Conservation (phyloP, 2,113 vertebrate species). For the rabbit (Oryctolagus cuniculus) region DNA sequence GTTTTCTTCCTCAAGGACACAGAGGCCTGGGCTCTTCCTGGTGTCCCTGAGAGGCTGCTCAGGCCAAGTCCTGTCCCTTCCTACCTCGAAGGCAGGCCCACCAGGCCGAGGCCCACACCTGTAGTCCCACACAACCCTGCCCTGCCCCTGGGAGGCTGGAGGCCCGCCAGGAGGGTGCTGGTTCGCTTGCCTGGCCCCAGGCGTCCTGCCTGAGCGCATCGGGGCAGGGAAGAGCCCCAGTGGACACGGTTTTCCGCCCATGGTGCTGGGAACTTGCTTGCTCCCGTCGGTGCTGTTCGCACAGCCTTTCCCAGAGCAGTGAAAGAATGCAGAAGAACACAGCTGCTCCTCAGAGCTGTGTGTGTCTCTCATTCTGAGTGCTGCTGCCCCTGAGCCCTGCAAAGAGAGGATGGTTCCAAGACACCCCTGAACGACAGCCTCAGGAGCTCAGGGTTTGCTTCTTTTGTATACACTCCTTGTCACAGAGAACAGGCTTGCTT, state of each 20-base stretch:
- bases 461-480: background rate
- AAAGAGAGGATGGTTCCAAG: background rate
- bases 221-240: rapidly evolving
- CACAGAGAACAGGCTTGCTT: background rate
- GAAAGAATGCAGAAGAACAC: background rate
- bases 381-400: background rate
- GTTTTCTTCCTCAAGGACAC: background rate
- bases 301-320: conserved; percentile 18
- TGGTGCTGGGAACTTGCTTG: background rate
- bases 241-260: rapidly evolving
- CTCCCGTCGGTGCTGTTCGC: background rate
- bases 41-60: background rate
- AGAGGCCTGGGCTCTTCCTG: background rate
- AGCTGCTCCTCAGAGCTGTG: background rate
- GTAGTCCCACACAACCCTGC: background rate
- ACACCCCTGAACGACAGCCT: background rate
- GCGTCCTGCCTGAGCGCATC: background rate
- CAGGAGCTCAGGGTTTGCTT: background rate
- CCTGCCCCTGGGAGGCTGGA: background rate
- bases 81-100: no score
- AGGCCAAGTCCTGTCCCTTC: background rate
- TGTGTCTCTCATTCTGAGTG: background rate
- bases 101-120: no score
- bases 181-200: background rate
- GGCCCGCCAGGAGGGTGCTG: background rate